Conservation (phyloP, 1,140 invertebrate species). For the Bilobella aurantiaca region DNA sequence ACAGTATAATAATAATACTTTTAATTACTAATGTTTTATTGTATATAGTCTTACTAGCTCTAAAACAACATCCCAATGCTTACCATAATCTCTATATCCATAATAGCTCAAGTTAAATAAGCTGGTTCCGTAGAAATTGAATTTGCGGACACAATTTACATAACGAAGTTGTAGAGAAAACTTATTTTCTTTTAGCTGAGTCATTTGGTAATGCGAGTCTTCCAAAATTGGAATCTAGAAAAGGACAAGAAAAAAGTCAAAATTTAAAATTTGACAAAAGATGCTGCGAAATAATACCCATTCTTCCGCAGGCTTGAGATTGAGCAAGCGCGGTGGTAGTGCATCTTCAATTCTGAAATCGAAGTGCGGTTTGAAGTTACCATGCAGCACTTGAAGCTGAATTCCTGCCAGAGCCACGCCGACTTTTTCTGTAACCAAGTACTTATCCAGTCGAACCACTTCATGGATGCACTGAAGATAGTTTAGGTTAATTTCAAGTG, state of each 20-base stretch:
- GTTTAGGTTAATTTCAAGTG: background rate
- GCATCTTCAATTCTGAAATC: background rate
- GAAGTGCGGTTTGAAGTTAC: background rate
- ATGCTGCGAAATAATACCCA: background rate
- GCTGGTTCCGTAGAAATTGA: background rate
- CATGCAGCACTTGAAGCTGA: background rate
- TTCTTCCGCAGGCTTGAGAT: background rate
- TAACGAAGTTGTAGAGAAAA: background rate
- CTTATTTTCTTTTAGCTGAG: background rate
- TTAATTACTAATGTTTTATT: too few relatives aligned
- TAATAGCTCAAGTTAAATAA: background rate
- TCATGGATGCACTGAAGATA: conserved; percentile 2
- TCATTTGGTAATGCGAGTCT: conserved; percentile 1
- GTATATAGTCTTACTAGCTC: too few relatives aligned
- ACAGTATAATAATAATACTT: too few relatives aligned
- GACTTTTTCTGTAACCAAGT: background rate
- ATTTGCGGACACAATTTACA: background rate
- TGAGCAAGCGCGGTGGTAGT: background rate
- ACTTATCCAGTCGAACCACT: background rate
- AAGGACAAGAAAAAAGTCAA: background rate
- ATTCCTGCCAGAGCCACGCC: background rate
- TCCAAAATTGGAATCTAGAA: background rate
- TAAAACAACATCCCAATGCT: background rate
- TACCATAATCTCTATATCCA: background rate
- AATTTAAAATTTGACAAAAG: background rate